Conservation (phyloP, 2,888 invertebrate species). For the Oscheius onirici region DNA sequence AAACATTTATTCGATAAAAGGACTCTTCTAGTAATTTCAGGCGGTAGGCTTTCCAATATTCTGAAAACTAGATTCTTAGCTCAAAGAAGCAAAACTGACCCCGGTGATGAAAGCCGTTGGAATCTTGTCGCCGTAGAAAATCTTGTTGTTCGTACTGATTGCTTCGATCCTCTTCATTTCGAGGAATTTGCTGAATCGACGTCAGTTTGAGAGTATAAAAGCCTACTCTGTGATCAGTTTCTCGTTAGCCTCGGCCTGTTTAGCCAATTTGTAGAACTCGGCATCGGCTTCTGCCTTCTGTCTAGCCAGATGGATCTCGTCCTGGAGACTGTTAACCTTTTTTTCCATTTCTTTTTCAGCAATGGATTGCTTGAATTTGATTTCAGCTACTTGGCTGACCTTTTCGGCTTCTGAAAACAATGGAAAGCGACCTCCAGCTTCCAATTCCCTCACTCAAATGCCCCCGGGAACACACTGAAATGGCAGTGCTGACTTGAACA, state of each 20-base stretch:
- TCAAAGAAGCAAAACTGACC: not conserved
- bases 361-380: constrained; percentile 80
- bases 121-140: constrained; percentile 79
- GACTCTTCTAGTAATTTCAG: too few relatives aligned
- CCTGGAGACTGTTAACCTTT: constrained; percentile 19
- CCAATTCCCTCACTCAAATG: too few relatives aligned
- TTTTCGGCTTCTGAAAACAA: not conserved
- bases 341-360: constrained; percentile 81
- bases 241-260: constrained; percentile 2
- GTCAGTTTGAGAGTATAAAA: not conserved
- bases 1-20: too few relatives aligned
- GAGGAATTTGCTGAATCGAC: constrained; percentile 77
- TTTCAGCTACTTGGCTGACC: not conserved
- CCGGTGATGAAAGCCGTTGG: constrained; percentile 39
- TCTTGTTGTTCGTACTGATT: constrained; percentile 82
- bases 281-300: constrained; percentile 12
- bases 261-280: constrained; percentile 5
- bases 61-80: not conserved
- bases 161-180: constrained; percentile 85
- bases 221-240: constrained; percentile 10
- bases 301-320: constrained; percentile 28
- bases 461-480: too few relatives aligned
- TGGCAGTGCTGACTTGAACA: too few relatives aligned
- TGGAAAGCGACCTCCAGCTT: not conserved
- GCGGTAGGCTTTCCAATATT: too few relatives aligned